Evolutionary conservation across 2,797 vertebrate species (phyloP), one percentile per base, ranked within the genome.

Genomic region (Apogon talboti): DNA sequence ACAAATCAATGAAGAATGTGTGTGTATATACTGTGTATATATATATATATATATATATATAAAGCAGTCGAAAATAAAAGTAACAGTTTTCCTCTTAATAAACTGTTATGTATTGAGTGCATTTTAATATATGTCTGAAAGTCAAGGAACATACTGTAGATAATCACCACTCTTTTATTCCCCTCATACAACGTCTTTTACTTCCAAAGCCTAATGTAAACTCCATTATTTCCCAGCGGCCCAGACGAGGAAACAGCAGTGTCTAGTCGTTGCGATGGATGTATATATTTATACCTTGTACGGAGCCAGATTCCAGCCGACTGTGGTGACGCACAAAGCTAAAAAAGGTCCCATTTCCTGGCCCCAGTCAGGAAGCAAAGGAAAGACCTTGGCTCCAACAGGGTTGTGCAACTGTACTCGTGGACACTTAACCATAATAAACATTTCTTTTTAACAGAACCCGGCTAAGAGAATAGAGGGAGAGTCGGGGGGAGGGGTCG

Each of bases 331-430:
- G 94, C 95, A 95, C 89, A 90, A 78, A 89, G 92, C 94, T 93
- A 94, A 94, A 95, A 92, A 95, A 94, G 93, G 92, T 93, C 92
- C 92, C 74, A 79, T 94, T 96, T 95, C 95, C 94, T 92, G 92
- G 82, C 60, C 92, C 91, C 81, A 81, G 66, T 87, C 93, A 95
- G 94, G 95, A 95, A 95, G 93, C 83, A 86, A 93, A 94, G 94
- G 90, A 94, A 94, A 91, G 90, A 91, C 90, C 89, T 88, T 94
- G 94, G 94, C 94, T 95, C 95, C 95, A 93, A 90, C 1, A n/a
- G 85, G 92, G 88, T 94, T 93, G 93, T 90, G 92, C 92, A 92
- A 88, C 89, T 68, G 14, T 78, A 78, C 87, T 89, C 53, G 85
- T 87, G 87, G 86, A 94, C 89, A 92, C 93, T 93, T 93, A 92